Base-by-base conservation (phyloP, 2,797 vertebrate genomes). In the Basileuterus tristriatus region DNA sequence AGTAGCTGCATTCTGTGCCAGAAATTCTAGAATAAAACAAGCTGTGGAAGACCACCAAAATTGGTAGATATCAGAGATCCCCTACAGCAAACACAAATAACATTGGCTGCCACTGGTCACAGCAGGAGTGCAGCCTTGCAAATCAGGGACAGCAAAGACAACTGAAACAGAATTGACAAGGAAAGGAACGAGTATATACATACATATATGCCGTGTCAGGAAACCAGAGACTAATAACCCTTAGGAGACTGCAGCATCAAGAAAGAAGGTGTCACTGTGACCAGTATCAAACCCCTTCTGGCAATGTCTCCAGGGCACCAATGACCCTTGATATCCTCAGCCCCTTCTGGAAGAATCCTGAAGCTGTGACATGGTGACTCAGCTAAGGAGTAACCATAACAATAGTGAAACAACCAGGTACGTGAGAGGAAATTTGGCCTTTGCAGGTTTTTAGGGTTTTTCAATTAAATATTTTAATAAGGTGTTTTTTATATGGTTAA, bases 151-250 rank as follows among this genome's bases (percentile, higher is more conserved):
- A 53, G 6, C 14, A 82, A 68, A 70, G 37, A 41, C 18, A 71
- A 34, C 4, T 1, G 1, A 29, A 59, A 78, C 13, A 50, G 70
- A 71, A 71, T 26, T 53, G 29, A 30, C 12, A 79, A 49, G 47
- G 7, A 68, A 78, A 81, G 55, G 27, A 68, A 24, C 44, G 29
- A 70, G 20, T 9, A 34, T 26, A 44, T 36, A 20, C 5, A 11
- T 7, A 24, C 5, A 16, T 12, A 17, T 6, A 8, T 4, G 1
- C 30, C 0, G 0, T 60, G 37, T 41, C 16, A 56, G 46, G 29
- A 72, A 86, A 72, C 12, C 27, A 39, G 36, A 55, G 26, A 59
- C 64, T 32, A 12, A 56, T 23, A 27, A 22, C 7, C 24, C n/a
- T 47, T 18, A 32, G 30, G 52, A 52, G 52, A 52, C 11, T 32